Conservation (phyloP, 2,797 vertebrate genomes). For the Gobionotothen gibberifrons region DNA sequence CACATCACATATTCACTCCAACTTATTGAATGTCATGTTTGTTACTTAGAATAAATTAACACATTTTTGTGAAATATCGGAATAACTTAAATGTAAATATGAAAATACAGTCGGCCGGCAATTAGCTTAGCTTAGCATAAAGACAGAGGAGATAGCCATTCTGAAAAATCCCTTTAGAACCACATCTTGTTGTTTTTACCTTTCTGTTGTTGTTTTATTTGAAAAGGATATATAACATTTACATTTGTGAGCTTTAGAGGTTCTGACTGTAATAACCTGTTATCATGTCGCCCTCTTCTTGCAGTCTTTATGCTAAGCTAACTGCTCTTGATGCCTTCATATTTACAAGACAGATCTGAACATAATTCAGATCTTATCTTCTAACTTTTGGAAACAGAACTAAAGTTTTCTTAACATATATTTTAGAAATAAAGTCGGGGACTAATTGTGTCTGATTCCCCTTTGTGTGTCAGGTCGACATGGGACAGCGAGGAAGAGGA, state of each 20-base stretch:
- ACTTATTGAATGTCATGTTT: slow-evolving; percentile 7
- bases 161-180: too few species aligned
- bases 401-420: neutral
- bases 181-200: too few species aligned
- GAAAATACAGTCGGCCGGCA: neutral
- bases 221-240: neutral
- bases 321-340: neutral
- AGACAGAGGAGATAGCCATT: too few species aligned
- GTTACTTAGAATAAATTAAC: neutral
- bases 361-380: neutral
- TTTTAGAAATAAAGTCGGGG: neutral
- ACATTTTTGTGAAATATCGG: neutral
- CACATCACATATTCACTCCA: slow-evolving; percentile 7
- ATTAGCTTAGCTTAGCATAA: neutral
- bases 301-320: neutral
- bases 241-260: neutral
- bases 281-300: too few species aligned
- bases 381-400: neutral
- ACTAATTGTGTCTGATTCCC: neutral
- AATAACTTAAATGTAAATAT: neutral
- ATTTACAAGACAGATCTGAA: neutral
- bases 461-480: slow-evolving; percentile 79
- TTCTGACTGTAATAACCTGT: neutral
- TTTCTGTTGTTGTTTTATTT: neutral
- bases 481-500: slow-evolving; percentile 95